phyloP scores from a whole-genome alignment of 1,140 invertebrate species.

The Lepidurus arcticus region DNA sequence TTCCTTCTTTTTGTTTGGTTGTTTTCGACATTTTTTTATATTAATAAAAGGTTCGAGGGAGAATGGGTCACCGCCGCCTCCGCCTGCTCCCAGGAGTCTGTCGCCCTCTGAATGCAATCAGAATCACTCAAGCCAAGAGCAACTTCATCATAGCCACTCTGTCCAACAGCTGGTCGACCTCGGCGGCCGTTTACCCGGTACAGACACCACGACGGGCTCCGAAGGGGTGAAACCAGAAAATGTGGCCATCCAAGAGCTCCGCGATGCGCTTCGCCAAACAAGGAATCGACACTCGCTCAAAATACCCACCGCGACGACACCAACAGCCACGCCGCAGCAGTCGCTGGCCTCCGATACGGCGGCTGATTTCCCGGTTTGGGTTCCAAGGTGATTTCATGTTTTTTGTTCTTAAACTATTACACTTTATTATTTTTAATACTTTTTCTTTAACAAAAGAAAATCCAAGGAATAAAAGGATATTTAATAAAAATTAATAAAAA shows the following conservation, averaged over 20 bases:
- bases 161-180: constrained; percentile 11
- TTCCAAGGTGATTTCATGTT: background rate
- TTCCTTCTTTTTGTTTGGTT: no score
- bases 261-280: constrained; percentile 1
- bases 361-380: background rate
- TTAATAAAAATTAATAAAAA: no score
- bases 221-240: background rate
- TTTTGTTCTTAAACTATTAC: background rate
- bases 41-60: background rate
- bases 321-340: background rate
- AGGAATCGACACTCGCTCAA: background rate
- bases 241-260: constrained; percentile 17
- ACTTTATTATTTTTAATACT: background rate
- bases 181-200: background rate
- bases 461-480: no score
- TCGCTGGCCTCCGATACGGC: background rate
- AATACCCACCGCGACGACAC: background rate
- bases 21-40: no score
- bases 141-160: constrained; percentile 2
- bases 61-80: background rate
- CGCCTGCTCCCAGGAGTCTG: constrained; percentile 6
- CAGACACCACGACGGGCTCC: background rate
- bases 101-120: background rate
- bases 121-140: constrained; percentile 2
- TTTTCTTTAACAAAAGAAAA: no score